These are phyloP conservation scores for Stomatorhinus walkeri DNA, from an alignment of 2,797 vertebrate genomes.

Conservation along the genomic window DNA sequence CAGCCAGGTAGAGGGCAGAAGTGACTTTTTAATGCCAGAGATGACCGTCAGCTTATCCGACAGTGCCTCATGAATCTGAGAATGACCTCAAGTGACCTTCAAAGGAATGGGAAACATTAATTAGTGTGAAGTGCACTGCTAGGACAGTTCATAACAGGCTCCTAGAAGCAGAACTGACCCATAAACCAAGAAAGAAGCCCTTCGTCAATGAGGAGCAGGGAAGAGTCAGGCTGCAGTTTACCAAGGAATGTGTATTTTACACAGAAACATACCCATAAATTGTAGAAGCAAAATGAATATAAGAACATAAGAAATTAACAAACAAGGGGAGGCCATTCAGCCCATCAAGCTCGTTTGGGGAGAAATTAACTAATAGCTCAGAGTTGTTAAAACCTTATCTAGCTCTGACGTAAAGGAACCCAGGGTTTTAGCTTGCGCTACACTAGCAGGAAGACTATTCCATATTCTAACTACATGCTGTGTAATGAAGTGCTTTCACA, in stretches of 20 bases:
- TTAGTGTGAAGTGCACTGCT: not conserved
- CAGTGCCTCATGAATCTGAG: not conserved
- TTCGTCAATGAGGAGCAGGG: not conserved
- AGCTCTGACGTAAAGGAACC: not conserved
- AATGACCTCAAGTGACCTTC: not conserved
- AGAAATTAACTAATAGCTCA: not conserved
- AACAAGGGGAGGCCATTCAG: not conserved
- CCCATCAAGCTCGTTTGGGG: not conserved
- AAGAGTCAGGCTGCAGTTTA: not conserved
- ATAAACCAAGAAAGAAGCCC: not conserved
- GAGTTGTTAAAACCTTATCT: not conserved
- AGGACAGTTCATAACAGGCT: not conserved
- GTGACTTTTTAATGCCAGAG: not conserved
- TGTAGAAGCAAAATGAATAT: not conserved
- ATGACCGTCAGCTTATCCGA: not conserved
- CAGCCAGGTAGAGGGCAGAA: not conserved
- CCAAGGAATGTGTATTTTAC: not conserved
- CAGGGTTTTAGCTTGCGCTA: not conserved
- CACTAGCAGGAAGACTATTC: not conserved
- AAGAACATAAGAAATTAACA: not conserved
- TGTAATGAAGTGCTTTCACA: not conserved
- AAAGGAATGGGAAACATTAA: not conserved
- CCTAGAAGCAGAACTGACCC: not conserved
- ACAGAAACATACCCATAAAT: not conserved
- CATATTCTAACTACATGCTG: not conserved